Conservation (phyloP, 2,113 vertebrate species). For the Larimichthys crocea region DNA sequence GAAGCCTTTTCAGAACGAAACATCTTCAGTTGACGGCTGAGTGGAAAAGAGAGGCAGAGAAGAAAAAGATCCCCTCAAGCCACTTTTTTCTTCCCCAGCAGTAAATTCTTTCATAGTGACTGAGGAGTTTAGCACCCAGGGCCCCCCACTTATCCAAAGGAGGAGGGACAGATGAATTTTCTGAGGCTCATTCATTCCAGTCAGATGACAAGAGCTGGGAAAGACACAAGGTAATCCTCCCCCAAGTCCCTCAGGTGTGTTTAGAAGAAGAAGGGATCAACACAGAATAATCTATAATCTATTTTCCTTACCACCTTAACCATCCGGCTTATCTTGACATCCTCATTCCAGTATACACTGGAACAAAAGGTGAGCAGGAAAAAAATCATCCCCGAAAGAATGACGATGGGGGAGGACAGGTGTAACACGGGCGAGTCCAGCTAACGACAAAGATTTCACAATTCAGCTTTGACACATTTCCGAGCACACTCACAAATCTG, state of each 20-base stretch:
- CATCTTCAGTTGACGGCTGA: conserved; percentile 53
- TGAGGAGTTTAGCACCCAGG: conserved; percentile 27
- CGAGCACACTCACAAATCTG: not conserved
- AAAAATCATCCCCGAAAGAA: not conserved
- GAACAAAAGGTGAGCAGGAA: not conserved
- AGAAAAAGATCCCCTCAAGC: conserved; percentile 37
- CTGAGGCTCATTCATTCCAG: conserved; percentile 8
- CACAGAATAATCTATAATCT: not conserved
- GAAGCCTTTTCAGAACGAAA: conserved; percentile 31
- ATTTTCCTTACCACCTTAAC: not conserved
- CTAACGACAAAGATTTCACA: not conserved
- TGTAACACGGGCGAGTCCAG: not conserved
- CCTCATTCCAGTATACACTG: not conserved
- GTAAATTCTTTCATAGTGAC: conserved; percentile 71
- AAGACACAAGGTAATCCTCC: conserved; percentile 33
- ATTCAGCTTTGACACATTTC: not conserved
- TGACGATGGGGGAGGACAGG: no score
- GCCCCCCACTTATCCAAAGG: conserved; percentile 37
- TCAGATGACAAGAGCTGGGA: conserved; percentile 17
- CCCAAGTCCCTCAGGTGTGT: conserved; percentile 48
- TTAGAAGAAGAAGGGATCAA: conserved; percentile 46
- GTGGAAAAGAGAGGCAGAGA: conserved; percentile 35
- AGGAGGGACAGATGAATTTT: conserved; percentile 10
- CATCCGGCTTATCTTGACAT: conserved; percentile 1
- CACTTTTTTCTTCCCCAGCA: not conserved